Evolutionary conservation across 1,140 invertebrate genomes (phyloP).

Genomic region (Trichonephila clavipes): DNA sequence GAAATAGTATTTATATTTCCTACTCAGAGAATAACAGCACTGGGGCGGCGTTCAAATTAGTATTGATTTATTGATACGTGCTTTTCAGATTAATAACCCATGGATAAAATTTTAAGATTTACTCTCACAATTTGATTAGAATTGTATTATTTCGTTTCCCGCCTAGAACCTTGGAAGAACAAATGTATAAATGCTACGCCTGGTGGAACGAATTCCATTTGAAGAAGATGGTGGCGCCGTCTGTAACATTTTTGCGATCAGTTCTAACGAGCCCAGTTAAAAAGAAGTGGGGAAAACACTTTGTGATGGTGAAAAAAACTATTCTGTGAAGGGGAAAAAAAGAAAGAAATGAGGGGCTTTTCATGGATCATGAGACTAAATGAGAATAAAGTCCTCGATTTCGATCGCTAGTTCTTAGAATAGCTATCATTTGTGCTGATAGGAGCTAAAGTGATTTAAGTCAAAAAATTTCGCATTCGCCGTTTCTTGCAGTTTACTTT

Average conservation of each 20-base stretch:
- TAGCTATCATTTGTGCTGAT: conserved; percentile 57
- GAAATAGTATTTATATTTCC: too few relatives aligned
- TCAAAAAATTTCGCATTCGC: conserved; percentile 29
- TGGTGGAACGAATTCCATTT: conserved; percentile 45
- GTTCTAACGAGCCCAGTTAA: conserved; percentile 55
- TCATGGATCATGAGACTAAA: conserved; percentile 73
- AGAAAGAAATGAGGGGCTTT: conserved; percentile 42
- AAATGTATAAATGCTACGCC: conserved; percentile 47
- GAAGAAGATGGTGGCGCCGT: conserved; percentile 35
- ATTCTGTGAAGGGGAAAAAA: conserved; percentile 12
- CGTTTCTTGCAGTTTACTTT: conserved; percentile 42
- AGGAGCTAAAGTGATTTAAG: not conserved
- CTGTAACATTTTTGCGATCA: conserved; percentile 41
- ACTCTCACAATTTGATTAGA: not conserved
- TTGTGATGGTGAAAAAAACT: conserved; percentile 52
- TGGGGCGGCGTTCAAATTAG: too few relatives aligned
- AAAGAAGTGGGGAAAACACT: conserved; percentile 51
- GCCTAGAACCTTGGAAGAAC: not conserved
- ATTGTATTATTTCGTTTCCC: not conserved
- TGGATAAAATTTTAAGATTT: not conserved
- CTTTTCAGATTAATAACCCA: too few relatives aligned
- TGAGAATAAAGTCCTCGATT: conserved; percentile 71
- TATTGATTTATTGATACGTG: too few relatives aligned
- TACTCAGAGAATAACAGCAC: too few relatives aligned
- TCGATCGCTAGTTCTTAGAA: conserved; percentile 66